Evolutionary conservation across 92 coral and sea anemone species (phyloP).

Genomic region (Bergia sp.): DNA sequence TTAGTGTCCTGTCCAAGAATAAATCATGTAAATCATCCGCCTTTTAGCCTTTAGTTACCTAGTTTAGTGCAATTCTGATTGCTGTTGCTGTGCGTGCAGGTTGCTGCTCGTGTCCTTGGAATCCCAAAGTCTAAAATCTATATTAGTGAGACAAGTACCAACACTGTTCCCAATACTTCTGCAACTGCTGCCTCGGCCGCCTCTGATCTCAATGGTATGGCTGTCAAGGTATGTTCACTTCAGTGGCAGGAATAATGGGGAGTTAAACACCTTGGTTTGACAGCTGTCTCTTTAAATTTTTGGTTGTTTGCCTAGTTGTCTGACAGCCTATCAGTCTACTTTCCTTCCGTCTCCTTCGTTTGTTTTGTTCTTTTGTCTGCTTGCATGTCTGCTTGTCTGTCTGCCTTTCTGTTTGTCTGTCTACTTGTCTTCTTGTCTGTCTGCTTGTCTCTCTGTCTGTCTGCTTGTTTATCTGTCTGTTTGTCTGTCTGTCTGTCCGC

Average conservation of each 20-base stretch:
- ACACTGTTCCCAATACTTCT: constrained; percentile 77
- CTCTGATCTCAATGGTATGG: constrained; percentile 85
- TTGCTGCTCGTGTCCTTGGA: constrained; percentile 68
- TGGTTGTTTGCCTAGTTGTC: background rate
- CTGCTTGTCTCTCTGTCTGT: background rate
- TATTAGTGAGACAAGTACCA: constrained; percentile 81
- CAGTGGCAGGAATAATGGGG: background rate
- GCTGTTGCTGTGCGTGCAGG: constrained; percentile 34
- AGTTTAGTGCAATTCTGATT: background rate
- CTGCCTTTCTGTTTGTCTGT: background rate
- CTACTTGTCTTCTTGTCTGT: background rate
- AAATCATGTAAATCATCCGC: too few relatives aligned
- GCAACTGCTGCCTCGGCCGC: constrained; percentile 75
- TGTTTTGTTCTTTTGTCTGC: background rate
- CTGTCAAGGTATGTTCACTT: constrained; percentile 65
- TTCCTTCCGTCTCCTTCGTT: too few relatives aligned
- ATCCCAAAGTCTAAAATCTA: constrained; percentile 67
- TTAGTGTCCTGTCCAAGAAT: too few relatives aligned
- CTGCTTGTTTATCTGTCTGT: background rate
- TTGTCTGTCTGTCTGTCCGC: background rate
- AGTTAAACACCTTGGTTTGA: background rate
- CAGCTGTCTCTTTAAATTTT: background rate
- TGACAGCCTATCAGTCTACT: background rate
- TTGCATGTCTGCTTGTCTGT: background rate
- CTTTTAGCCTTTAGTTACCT: background rate